Evolutionary conservation across 2,797 vertebrate species (phyloP).

Genomic region (Anguilla pacifica): DNA sequence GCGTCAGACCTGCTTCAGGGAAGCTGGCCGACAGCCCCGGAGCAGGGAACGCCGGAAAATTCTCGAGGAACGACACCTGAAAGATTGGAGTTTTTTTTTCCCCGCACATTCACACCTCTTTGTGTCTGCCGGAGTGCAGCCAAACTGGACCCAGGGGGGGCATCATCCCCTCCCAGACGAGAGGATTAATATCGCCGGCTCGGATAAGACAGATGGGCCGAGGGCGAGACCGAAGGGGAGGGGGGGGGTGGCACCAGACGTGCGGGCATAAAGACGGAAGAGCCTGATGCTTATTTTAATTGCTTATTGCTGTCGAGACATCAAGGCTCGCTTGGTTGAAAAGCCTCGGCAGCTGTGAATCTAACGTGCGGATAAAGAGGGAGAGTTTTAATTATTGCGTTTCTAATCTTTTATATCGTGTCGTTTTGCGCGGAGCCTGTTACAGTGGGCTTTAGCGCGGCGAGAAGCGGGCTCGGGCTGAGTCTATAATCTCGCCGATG

Average conservation of each 20-base stretch:
- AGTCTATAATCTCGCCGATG: conserved; percentile 27
- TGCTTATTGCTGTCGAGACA: neutral
- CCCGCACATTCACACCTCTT: neutral
- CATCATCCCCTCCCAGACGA: neutral
- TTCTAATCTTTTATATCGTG: neutral
- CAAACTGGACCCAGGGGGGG: neutral
- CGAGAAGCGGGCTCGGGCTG: neutral
- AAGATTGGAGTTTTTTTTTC: neutral
- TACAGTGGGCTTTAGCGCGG: neutral
- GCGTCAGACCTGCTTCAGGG: neutral
- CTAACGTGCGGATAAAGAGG: neutral
- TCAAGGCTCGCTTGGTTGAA: neutral
- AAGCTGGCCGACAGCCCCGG: neutral
- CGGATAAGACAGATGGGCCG: neutral
- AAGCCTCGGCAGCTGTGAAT: neutral
- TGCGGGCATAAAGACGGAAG: neutral
- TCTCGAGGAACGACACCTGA: neutral
- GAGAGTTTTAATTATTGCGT: neutral
- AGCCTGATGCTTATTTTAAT: neutral
- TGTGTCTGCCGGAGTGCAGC: neutral
- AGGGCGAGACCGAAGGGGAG: neutral
- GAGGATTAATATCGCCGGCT: neutral
- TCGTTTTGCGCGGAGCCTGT: neutral
- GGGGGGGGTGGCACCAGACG: neutral
- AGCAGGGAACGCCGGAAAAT: neutral